phyloP scores from a whole-genome alignment of 2,797 vertebrate genomes.

The Oreochromis grahami region DNA sequence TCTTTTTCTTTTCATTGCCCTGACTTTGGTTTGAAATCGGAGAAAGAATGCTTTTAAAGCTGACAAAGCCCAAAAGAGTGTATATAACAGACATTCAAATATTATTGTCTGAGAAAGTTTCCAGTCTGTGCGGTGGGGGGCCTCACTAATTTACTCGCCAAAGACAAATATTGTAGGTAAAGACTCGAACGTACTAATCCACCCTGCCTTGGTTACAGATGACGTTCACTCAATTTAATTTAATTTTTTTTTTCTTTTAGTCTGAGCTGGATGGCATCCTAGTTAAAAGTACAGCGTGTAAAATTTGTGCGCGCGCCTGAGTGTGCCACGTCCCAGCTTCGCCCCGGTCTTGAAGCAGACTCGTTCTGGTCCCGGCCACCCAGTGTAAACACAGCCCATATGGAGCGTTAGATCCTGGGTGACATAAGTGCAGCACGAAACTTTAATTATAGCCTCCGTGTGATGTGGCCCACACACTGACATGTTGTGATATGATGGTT shows the following conservation, averaged over 20 bases:
- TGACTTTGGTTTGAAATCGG: neutral
- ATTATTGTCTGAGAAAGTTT: neutral
- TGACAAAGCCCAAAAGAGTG: neutral
- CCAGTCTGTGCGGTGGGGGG: neutral
- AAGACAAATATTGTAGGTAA: neutral
- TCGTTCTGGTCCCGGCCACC: conserved; percentile 53
- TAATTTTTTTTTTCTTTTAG: neutral
- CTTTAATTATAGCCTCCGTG: conserved; percentile 66
- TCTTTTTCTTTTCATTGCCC: neutral
- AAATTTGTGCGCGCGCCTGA: neutral
- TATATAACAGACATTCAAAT: neutral
- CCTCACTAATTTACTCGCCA: neutral
- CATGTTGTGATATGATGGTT: conserved; percentile 62
- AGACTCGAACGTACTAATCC: neutral
- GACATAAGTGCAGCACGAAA: conserved; percentile 68
- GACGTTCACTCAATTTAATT: neutral
- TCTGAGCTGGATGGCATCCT: neutral
- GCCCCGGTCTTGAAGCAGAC: conserved; percentile 18
- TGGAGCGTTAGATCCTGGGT: conserved; percentile 58
- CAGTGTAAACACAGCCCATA: conserved; percentile 67
- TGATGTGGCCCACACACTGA: conserved; percentile 71
- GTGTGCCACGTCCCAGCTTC: conserved; percentile 49
- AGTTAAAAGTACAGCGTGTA: rapidly evolving
- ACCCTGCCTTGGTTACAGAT: neutral
- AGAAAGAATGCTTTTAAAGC: neutral